A percentile compares a stretch with the other conserved stretches of the same genome.
Evolutionary conservation across 2,797 vertebrate genomes (phyloP).

Genomic region (Cetoscarus ocellatus): DNA sequence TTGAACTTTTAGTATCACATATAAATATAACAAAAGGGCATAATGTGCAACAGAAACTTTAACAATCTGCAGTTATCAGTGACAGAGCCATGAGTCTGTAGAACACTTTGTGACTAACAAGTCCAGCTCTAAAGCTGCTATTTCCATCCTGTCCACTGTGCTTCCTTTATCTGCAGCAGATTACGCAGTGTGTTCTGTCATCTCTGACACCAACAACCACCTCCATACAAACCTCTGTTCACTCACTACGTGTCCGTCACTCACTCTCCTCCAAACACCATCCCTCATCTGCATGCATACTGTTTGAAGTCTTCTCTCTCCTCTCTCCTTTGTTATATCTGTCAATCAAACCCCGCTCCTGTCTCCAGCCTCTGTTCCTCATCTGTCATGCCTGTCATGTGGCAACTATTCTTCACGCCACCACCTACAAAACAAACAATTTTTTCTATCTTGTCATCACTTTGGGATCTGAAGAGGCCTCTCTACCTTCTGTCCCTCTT

Average conservation of each 20-base stretch:
- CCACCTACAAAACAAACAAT: conserved; percentile 45
- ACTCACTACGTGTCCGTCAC: conserved; percentile 41
- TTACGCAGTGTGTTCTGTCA: conserved; percentile 43
- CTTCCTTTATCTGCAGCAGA: conserved; percentile 44
- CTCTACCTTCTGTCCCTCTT: conserved; percentile 17
- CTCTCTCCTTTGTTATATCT: conserved; percentile 37
- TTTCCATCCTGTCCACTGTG: conserved; percentile 26
- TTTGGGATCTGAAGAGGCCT: conserved; percentile 9
- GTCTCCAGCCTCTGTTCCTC: conserved; percentile 32
- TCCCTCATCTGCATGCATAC: conserved; percentile 55
- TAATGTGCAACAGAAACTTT: no score
- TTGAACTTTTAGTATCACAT: no score
- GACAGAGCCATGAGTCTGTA: neutral
- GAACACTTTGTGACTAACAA: conserved; percentile 1
- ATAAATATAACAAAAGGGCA: no score
- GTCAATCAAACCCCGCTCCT: conserved; percentile 42
- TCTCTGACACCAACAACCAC: conserved; percentile 37
- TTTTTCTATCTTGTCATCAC: conserved; percentile 36
- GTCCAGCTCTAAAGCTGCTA: conserved; percentile 9
- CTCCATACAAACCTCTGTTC: conserved; percentile 25
- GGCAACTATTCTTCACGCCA: conserved; percentile 23
- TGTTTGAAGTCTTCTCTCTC: conserved; percentile 57
- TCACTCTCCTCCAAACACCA: conserved; percentile 29
- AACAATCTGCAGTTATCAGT: neutral
- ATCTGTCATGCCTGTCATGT: conserved; percentile 46